A percentile compares a stretch with the other conserved stretches of the same genome.
Conservation (phyloP, 2,888 invertebrate genomes). For the Epiblema foenella region DNA sequence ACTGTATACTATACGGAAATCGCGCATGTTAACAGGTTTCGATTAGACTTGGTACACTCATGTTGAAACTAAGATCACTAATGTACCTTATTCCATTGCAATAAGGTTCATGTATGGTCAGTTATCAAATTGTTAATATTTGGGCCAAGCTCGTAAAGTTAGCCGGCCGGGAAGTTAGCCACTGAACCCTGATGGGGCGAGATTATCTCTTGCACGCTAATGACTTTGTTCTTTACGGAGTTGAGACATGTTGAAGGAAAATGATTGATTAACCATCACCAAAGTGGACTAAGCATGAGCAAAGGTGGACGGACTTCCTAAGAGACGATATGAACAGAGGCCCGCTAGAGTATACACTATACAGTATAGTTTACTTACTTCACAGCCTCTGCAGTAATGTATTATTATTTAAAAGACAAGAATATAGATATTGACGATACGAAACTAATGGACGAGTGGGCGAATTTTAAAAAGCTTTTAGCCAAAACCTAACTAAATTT, state of each 20-base stretch:
- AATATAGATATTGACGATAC: too few species aligned
- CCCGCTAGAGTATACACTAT: too few species aligned
- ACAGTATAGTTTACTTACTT: too few species aligned
- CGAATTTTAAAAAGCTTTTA: too few species aligned
- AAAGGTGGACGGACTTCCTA: not conserved
- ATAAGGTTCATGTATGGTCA: too few species aligned
- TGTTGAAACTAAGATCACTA: not conserved
- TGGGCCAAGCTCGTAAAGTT: slow-evolving; percentile 32
- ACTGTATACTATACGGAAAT: not conserved
- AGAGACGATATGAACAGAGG: not conserved
- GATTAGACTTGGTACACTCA: not conserved
- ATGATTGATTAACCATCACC: slow-evolving; percentile 14
- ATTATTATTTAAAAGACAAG: too few species aligned
- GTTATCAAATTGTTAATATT: slow-evolving; percentile 18
- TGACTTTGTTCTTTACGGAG: slow-evolving; percentile 33
- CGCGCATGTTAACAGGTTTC: not conserved
- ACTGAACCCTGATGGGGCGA: slow-evolving; percentile 25
- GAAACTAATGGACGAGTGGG: too few species aligned
- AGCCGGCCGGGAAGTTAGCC: slow-evolving; percentile 24
- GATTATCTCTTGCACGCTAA: slow-evolving; percentile 30
- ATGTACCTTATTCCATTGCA: too few species aligned
- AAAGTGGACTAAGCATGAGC: not conserved
- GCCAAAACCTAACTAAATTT: too few species aligned
- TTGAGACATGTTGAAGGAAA: slow-evolving; percentile 20
- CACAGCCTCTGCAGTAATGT: too few species aligned